phyloP scores from a whole-genome alignment of 2,797 vertebrate species.

The Microtus agrestis region DNA sequence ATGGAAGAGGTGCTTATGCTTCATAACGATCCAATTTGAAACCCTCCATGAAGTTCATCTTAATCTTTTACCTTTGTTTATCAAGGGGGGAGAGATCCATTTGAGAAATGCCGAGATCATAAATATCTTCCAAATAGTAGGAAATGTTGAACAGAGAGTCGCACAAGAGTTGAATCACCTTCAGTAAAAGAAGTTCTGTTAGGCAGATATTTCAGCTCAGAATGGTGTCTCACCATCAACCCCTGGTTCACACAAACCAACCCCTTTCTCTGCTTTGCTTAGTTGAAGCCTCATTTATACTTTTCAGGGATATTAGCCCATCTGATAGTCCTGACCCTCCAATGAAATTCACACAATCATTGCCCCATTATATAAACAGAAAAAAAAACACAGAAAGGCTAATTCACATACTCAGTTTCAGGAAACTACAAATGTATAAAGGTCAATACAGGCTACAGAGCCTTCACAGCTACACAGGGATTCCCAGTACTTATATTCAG shows the following conservation, averaged over 20 bases:
- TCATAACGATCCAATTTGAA: neutral
- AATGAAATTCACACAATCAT: neutral
- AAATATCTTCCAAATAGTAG: neutral
- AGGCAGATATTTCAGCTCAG: neutral
- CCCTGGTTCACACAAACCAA: no score
- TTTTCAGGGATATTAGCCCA: neutral
- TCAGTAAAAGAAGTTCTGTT: neutral
- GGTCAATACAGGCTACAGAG: no score
- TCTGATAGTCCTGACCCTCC: no score
- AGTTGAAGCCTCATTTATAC: fast-evolving
- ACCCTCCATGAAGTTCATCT: no score
- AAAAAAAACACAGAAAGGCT: neutral
- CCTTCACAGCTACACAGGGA: neutral
- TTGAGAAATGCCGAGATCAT: no score
- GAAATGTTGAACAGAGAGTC: neutral
- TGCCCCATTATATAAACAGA: neutral
- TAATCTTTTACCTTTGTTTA: fast-evolving
- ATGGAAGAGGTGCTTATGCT: neutral
- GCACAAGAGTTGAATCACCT: neutral
- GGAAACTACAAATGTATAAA: neutral
- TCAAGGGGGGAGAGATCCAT: neutral
- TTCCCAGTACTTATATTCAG: neutral
- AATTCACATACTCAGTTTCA: neutral
- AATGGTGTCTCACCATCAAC: neutral
- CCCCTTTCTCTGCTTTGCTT: neutral